Percentiles rank a stretch among this genome's conserved stretches.
Evolutionary conservation across 2,888 invertebrate species (phyloP).

Genomic region (Sympetrum striolatum): DNA sequence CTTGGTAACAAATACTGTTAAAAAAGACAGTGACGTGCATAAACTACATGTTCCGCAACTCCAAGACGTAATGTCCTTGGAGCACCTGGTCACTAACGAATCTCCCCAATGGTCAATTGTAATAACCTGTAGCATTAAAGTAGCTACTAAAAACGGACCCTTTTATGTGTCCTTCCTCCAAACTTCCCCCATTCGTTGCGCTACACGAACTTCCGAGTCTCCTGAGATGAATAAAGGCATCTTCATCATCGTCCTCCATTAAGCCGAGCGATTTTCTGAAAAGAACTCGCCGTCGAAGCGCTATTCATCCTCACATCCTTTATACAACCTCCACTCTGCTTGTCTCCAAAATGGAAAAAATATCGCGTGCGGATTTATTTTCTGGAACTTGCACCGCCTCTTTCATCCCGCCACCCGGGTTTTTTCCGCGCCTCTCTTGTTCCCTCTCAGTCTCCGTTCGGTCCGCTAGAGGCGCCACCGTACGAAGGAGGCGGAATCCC

Average conservation of each 20-base stretch:
- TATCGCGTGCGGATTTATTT: neutral
- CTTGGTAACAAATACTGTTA: no score
- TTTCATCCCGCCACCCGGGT: neutral
- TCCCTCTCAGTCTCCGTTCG: neutral
- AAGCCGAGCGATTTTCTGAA: neutral
- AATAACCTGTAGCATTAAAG: neutral
- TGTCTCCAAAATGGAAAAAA: neutral
- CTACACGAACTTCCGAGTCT: neutral
- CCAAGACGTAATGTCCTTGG: no score
- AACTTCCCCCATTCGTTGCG: neutral
- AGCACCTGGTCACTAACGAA: neutral
- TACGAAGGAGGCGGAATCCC: neutral
- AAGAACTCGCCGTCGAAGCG: neutral
- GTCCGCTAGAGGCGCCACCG: neutral
- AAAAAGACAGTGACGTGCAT: no score
- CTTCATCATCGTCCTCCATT: neutral
- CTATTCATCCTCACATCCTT: no score
- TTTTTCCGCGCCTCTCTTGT: neutral
- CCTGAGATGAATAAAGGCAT: neutral
- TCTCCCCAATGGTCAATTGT: neutral
- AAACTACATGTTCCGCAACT: no score
- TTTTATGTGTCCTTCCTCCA: neutral
- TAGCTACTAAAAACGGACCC: neutral
- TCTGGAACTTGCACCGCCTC: neutral
- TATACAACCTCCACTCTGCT: neutral